phyloP scores from a whole-genome alignment of 2,797 vertebrate species.

The Hypotaenidia philippensis region DNA sequence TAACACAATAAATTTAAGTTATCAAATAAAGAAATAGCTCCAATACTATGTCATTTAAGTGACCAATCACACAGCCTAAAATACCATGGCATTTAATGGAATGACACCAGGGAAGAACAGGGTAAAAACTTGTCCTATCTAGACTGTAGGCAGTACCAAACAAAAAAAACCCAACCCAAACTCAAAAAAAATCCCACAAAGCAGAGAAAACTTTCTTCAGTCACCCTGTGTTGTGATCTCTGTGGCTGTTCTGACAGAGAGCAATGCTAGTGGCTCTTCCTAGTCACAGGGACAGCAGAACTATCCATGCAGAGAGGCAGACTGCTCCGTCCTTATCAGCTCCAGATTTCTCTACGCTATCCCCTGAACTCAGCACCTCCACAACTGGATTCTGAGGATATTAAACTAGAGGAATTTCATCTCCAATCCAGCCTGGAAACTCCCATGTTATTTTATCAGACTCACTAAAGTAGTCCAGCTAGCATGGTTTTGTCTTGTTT shows the following conservation, averaged over 20 bases:
- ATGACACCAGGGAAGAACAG: background rate
- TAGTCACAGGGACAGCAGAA: background rate
- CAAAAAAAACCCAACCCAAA: too few relatives aligned
- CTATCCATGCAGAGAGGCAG: background rate
- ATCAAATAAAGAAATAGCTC: background rate
- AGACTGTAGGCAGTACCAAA: background rate
- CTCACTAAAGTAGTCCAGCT: background rate
- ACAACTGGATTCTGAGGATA: background rate
- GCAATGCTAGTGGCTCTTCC: background rate
- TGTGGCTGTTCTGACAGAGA: background rate
- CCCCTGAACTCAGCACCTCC: background rate
- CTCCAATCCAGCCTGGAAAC: background rate
- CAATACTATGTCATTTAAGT: background rate
- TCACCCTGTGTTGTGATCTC: background rate
- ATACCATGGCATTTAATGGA: background rate
- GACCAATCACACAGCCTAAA: background rate
- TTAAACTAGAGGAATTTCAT: background rate
- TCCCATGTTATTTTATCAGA: background rate
- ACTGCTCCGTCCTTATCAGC: background rate
- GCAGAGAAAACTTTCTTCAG: background rate
- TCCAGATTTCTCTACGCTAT: background rate
- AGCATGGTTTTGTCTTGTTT: background rate
- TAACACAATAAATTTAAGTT: background rate
- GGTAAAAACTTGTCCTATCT: background rate
- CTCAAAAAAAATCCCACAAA: too few relatives aligned